phyloP scores from a whole-genome alignment of 2,888 invertebrate genomes.

The Aricia artaxerxes region DNA sequence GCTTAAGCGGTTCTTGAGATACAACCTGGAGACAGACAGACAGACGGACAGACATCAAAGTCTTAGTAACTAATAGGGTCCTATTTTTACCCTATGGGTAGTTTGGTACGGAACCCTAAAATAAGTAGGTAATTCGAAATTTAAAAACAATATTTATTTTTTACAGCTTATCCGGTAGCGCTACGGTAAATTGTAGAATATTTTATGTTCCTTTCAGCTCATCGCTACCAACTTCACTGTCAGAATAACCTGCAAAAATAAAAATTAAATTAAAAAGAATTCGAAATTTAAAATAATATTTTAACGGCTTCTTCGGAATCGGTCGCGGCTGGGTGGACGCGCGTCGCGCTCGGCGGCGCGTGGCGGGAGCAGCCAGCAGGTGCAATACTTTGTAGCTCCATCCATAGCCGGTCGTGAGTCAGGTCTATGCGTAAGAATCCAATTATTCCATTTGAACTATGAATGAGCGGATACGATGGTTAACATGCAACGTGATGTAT shows the following conservation, averaged over 20 bases:
- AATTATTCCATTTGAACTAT: conserved; percentile 35
- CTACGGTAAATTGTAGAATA: background rate
- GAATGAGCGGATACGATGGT: conserved; percentile 37
- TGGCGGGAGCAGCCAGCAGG: conserved; percentile 61
- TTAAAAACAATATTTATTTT: too few relatives aligned
- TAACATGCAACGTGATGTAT: conserved; percentile 31
- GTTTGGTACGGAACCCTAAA: too few relatives aligned
- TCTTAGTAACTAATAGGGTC: too few relatives aligned
- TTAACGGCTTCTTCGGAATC: conserved; percentile 36
- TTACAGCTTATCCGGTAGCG: conserved; percentile 31
- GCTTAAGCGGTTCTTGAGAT: too few relatives aligned
- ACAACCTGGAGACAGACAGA: too few relatives aligned
- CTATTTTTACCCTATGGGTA: too few relatives aligned
- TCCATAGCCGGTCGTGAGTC: conserved; percentile 11
- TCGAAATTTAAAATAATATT: conserved; percentile 35
- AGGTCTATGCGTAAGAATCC: conserved; percentile 32
- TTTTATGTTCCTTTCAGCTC: background rate
- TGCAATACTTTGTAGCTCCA: conserved; percentile 53
- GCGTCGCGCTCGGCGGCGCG: conserved; percentile 55
- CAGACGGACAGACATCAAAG: too few relatives aligned
- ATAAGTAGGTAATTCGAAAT: too few relatives aligned
- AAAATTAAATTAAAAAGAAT: conserved; percentile 29
- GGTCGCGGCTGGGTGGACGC: conserved; percentile 33
- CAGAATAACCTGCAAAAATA: background rate
- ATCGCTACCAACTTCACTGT: background rate